These are phyloP conservation scores for Lacerta agilis DNA, from an alignment of 2,797 vertebrate species.

Conservation along the genomic window DNA sequence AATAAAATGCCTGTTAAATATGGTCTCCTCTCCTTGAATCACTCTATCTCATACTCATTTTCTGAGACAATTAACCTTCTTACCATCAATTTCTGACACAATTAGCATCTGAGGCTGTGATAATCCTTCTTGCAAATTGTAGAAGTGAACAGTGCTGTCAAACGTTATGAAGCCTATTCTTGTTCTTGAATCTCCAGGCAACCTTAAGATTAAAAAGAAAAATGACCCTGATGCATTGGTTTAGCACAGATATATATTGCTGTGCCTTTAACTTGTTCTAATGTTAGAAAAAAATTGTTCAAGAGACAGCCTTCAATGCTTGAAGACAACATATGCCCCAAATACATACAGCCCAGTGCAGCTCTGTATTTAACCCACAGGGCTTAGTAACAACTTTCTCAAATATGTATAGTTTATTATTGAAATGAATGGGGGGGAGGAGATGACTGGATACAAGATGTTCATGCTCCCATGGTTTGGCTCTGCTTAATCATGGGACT, in stretches of 20 bases:
- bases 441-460: not conserved
- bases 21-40: not conserved
- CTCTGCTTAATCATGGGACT: not conserved
- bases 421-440: no score
- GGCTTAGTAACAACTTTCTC: no score
- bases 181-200: constrained; percentile 93
- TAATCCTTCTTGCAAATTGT: constrained; percentile 95
- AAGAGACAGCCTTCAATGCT: not conserved
- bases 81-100: constrained; percentile 96
- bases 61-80: constrained; percentile 26
- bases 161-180: constrained; percentile 96
- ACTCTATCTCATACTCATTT: not conserved
- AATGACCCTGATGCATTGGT: not conserved
- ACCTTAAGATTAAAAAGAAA: constrained; percentile 76
- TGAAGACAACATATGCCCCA: not conserved
- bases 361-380: not conserved
- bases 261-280: not conserved
- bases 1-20: not conserved
- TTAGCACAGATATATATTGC: not conserved
- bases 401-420: not conserved
- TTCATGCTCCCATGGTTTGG: not conserved
- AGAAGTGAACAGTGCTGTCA: constrained; percentile 97
- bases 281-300: not conserved
- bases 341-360: not conserved
- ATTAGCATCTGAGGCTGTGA: constrained; percentile 98